phyloP scores from a whole-genome alignment of 2,888 invertebrate species.

The Gisinianus flammeolus region DNA sequence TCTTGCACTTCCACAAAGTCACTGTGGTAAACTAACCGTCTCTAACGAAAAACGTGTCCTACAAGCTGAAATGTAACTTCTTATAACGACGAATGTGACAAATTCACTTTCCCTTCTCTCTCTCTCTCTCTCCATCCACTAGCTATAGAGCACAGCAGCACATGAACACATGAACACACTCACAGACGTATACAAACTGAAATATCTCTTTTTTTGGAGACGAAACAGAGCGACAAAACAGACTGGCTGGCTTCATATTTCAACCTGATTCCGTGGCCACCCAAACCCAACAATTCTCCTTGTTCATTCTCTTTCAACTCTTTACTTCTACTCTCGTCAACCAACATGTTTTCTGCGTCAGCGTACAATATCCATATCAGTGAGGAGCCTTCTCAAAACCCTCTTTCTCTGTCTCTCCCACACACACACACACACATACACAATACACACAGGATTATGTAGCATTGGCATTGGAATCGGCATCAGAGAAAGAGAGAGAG shows the following conservation, averaged over 20 bases:
- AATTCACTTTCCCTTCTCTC: not conserved
- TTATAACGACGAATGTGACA: not conserved
- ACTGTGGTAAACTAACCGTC: conserved; percentile 15
- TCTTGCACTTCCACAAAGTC: not conserved
- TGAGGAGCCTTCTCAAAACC: not conserved
- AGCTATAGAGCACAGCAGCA: too few relatives aligned
- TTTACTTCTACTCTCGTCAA: not conserved
- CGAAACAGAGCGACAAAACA: too few relatives aligned
- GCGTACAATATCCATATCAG: not conserved
- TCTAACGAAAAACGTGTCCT: not conserved
- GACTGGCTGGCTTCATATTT: too few relatives aligned
- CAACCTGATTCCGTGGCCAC: too few relatives aligned
- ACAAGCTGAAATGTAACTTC: conserved; percentile 1
- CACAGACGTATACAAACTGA: not conserved
- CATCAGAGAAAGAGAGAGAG: not conserved
- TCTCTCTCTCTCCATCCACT: not conserved
- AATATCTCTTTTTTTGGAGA: not conserved
- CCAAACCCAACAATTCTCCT: too few relatives aligned
- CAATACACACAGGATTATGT: not conserved
- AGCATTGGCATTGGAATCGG: too few relatives aligned
- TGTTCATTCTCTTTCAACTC: not conserved
- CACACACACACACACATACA: not conserved
- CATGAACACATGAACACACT: not conserved
- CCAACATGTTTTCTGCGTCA: not conserved
- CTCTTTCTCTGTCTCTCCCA: not conserved